phyloP scores from a whole-genome alignment of 2,888 invertebrate genomes.

The Leptothorax acervorum region DNA sequence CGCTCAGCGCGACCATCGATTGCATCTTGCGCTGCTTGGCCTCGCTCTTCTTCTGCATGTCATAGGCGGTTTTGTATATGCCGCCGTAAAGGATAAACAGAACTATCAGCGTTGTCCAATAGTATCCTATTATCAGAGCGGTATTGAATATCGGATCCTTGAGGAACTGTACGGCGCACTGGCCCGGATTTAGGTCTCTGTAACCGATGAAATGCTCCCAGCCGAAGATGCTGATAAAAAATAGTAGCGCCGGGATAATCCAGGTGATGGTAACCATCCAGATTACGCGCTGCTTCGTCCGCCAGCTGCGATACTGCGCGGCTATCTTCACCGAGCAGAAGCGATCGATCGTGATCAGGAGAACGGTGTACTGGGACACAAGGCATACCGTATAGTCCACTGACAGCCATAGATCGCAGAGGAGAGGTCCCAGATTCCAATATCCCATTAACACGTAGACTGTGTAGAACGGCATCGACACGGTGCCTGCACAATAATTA shows the following conservation, averaged over 20 bases:
- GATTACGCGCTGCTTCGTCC: conserved; percentile 96
- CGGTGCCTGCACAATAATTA: conserved; percentile 89
- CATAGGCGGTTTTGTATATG: conserved; percentile 98
- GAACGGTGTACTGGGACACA: conserved; percentile 99
- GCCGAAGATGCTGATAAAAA: conserved; percentile 99
- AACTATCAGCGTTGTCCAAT: conserved; percentile 98
- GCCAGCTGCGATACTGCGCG: conserved; percentile 98
- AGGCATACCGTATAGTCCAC: conserved; percentile 99
- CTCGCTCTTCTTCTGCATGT: conserved; percentile 98
- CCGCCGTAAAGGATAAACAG: conserved; percentile 98
- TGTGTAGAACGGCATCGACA: conserved; percentile 99
- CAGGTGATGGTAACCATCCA: conserved; percentile 98
- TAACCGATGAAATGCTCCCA: conserved; percentile 99
- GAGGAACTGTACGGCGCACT: conserved; percentile 98
- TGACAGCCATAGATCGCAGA: conserved; percentile 99
- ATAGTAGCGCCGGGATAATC: conserved; percentile 98
- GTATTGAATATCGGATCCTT: conserved; percentile 99
- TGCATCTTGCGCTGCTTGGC: conserved; percentile 98
- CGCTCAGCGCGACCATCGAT: conserved; percentile 96
- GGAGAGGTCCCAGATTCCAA: conserved; percentile 98
- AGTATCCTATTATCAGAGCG: conserved; percentile 97
- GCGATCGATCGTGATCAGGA: conserved; percentile 98
- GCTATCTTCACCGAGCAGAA: conserved; percentile 99
- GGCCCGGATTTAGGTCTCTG: conserved; percentile 93
- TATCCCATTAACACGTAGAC: conserved; percentile 98